These are phyloP conservation scores for Alectoris magna DNA, from an alignment of 2,797 vertebrate genomes.

Conservation along the genomic window DNA sequence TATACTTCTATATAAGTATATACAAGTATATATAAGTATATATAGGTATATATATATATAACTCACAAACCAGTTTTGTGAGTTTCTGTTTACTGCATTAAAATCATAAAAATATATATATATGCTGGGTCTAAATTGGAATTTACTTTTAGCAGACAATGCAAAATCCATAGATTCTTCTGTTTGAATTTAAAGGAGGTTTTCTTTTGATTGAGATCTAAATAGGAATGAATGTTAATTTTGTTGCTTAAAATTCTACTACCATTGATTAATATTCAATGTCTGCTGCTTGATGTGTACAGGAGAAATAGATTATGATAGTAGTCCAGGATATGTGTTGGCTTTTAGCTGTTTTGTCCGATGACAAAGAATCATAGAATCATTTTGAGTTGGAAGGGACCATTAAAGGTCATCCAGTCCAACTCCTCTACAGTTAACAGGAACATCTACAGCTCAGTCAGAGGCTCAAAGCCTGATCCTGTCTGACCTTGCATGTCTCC, in stretches of 20 bases:
- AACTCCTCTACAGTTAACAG: too few relatives aligned
- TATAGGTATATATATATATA: too few relatives aligned
- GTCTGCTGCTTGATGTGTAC: background rate
- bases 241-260: background rate
- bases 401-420: too few relatives aligned
- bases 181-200: background rate
- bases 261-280: background rate
- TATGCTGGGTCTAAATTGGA: background rate
- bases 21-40: too few relatives aligned
- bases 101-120: accelerated
- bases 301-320: background rate
- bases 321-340: background rate
- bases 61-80: background rate
- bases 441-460: too few relatives aligned
- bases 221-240: background rate
- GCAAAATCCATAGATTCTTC: background rate
- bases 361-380: too few relatives aligned
- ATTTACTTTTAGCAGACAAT: background rate
- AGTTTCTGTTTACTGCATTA: background rate
- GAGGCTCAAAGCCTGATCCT: too few relatives aligned
- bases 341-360: background rate
- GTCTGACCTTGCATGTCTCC: too few relatives aligned
- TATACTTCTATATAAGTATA: too few relatives aligned
- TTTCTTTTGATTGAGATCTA: background rate
- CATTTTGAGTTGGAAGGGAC: too few relatives aligned